Base-by-base conservation (phyloP, 1,140 invertebrate species). In the Chlorops oryzae region DNA sequence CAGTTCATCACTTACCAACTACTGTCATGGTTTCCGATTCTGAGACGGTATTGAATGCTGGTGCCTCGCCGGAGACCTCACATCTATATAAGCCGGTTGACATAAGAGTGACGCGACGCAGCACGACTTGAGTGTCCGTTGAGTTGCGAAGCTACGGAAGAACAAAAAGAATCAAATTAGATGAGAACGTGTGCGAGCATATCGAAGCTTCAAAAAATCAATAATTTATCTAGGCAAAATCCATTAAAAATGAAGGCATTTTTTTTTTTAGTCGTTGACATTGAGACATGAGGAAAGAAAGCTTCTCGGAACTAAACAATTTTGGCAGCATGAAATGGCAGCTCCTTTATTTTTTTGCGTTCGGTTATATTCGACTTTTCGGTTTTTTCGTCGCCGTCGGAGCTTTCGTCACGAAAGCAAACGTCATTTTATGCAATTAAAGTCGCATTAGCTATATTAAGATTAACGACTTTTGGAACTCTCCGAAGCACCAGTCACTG, bases 41-140 rank as follows among this genome's bases (percentile, higher is more conserved):
- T 47, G 82, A 81, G 46, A 87, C 84, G 24, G 85, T 88, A 65
- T 84, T 81, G 65, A 87, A 87, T 53, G 78, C 81, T 22, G 85
- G 83, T 37, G 83, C 85, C 70, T 89, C 87, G 9, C 83, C 86
- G 9, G 85, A 87, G 49, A 88, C 84, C 68, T 88, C 86, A 66
- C 86, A 89, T 59, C 84, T 78, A 72, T 88, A 89, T 15, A 80
- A 70, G 46, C 87, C 87, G 20, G 79, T 79, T 51, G 81, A 83
- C 56, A 81, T 75, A 23, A 87, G 73, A 51, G 82, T 82, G 37
- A 89, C 80, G 46, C 80, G 79, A 53, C 75, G 75, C 43, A 89
- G 69, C 47, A 81, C 77, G 10, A 89, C 84, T 63, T 77, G 77
- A 51, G 72, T 79, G 46, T 84, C 80, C 47, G 81, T 81, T 5